phyloP scores from a whole-genome alignment of 2,113 vertebrate genomes.

The Crypturellus undulatus region DNA sequence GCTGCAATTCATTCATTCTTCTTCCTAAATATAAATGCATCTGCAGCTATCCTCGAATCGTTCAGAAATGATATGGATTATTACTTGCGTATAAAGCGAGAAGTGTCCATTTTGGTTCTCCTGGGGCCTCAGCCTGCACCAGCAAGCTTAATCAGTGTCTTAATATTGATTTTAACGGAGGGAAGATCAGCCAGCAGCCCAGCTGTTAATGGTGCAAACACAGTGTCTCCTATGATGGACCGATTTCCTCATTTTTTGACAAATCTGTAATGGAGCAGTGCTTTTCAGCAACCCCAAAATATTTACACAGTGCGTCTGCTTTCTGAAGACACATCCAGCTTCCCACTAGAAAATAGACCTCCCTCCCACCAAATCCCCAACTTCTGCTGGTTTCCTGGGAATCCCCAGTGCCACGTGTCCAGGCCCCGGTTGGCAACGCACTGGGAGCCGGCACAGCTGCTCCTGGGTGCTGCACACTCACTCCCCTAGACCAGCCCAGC shows the following conservation, averaged over 20 bases:
- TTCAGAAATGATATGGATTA: background rate
- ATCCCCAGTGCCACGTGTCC: too few species aligned
- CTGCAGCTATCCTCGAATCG: background rate
- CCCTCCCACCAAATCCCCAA: background rate
- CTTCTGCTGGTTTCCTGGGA: background rate
- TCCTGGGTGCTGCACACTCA: background rate
- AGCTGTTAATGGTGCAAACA: fast-evolving
- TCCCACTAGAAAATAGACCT: background rate
- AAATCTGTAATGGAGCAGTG: background rate
- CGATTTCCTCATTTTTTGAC: background rate
- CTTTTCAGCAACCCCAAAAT: background rate
- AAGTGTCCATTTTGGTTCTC: background rate
- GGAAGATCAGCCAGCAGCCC: background rate
- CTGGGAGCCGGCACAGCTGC: background rate
- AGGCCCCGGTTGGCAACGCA: background rate
- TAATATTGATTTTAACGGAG: background rate
- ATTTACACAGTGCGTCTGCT: background rate
- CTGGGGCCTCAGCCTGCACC: background rate
- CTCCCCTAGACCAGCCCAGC: background rate
- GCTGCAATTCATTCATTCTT: background rate
- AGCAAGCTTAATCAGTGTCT: background rate
- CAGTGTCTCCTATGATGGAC: background rate
- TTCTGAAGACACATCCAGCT: background rate
- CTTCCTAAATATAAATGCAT: background rate
- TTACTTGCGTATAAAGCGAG: background rate